Evolutionary conservation across 2,113 vertebrate genomes (phyloP).

Genomic region (Casuarius casuarius): DNA sequence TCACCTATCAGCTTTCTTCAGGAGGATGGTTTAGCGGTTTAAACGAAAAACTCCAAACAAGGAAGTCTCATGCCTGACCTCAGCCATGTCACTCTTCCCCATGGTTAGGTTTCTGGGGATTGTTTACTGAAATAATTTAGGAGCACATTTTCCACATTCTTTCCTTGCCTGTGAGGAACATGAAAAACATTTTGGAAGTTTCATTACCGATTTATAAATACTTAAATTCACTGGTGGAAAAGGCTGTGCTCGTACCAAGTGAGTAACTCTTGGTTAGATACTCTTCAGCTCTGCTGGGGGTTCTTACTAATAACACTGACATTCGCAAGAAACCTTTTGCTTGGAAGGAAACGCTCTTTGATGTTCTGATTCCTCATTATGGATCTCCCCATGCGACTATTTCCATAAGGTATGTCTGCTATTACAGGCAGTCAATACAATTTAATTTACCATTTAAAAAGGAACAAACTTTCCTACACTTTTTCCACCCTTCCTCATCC

Average conservation of each 20-base stretch:
- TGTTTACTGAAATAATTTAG: not conserved
- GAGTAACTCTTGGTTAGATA: not conserved
- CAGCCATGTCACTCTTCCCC: not conserved
- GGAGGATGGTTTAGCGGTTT: not conserved
- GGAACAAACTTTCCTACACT: conserved; percentile 7
- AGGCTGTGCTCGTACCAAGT: not conserved
- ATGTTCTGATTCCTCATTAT: not conserved
- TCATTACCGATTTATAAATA: not conserved
- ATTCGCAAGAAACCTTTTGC: not conserved
- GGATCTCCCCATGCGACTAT: not conserved
- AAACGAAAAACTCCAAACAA: not conserved
- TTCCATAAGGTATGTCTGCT: conserved; percentile 9
- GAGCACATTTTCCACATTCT: not conserved
- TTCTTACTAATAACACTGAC: not conserved
- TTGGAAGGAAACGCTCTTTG: not conserved
- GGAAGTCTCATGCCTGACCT: not conserved
- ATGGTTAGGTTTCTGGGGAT: not conserved
- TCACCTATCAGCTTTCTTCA: not conserved
- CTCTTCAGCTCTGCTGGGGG: not conserved
- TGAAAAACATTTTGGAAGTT: not conserved
- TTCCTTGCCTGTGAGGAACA: not conserved
- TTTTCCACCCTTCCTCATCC: conserved; percentile 24
- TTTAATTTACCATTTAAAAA: not conserved
- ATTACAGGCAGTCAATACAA: not conserved
- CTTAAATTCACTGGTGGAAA: not conserved